Conservation (phyloP, 2,113 vertebrate species). For the Myanophis thanlyinensis region DNA sequence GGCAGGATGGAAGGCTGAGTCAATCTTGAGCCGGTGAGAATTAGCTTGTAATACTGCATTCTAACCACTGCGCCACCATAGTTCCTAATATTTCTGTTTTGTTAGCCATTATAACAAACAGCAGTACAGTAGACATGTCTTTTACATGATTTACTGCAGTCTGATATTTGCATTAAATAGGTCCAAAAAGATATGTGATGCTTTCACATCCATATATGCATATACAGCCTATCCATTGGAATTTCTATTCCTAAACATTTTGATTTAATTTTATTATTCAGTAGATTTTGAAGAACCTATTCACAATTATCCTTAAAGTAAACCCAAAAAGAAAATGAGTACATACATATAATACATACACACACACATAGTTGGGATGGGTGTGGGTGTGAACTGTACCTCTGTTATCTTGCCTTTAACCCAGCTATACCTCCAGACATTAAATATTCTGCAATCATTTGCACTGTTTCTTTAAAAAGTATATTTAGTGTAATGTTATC, state of each 20-base stretch:
- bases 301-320: too few species aligned
- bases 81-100: neutral
- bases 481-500: neutral
- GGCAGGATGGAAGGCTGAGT: too few species aligned
- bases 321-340: too few species aligned
- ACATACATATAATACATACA: too few species aligned
- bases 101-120: neutral
- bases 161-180: neutral
- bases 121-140: neutral
- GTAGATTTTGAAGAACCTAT: neutral
- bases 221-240: neutral
- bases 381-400: too few species aligned
- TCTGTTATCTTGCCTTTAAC: neutral
- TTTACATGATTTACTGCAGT: neutral
- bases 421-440: neutral
- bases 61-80: too few species aligned
- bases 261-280: neutral
- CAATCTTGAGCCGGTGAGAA: too few species aligned
- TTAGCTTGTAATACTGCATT: too few species aligned
- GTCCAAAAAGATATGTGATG: neutral
- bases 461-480: neutral
- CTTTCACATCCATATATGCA: neutral
- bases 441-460: neutral
- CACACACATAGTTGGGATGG: too few species aligned
- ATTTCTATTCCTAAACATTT: neutral